Evolutionary conservation across 2,113 vertebrate species (phyloP), one percentile per base, ranked within the genome.

Genomic region (Ceuthmochares aereus): DNA sequence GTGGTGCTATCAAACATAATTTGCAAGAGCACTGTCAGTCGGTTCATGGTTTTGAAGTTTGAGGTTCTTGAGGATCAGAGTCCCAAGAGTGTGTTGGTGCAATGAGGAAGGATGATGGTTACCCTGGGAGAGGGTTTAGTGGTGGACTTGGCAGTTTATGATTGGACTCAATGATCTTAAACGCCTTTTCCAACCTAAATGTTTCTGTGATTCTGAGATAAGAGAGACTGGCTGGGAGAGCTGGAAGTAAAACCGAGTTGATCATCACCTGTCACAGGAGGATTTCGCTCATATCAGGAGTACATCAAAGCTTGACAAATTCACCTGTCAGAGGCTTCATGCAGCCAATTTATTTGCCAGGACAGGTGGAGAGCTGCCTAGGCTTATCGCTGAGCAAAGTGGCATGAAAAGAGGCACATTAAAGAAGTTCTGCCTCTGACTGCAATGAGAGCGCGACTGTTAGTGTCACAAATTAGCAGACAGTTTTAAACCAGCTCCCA

Each of bases 401-500:
- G 84, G 55, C 55, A 74, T 20, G 84, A 94, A 84, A 79, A 91
- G 66, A 96, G 82, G 54, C 75, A 64, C 67, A 27, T 59, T 87
- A 84, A 96, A 74, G 90, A 91, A 95, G 80, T 95, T 87, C 84
- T 84, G 52, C 62, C 69, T 77, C 73, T 74, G 89, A 93, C 17
- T 86, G 45, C 87, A 87, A 47, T 55, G 76, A 55, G 85, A 92
- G 34, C 1, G 0, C 7, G 8, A 81, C 73, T 69, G 90, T 82
- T 91, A 80, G 88, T 3, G 0, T 84, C 1, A 11, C 95, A 96
- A 97, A 94, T 94, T 90, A 96, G 93, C 84, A 93, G 88, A 83
- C 7, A 5, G 88, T 82, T 93, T 95, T 92, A 96, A 97, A 94
- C 80, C 86, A 84, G 83, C 93, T 96, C 90, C 84, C 89, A 96